A percentile compares a stretch with the other conserved stretches of the same genome.
phyloP scores from a whole-genome alignment of 2,797 vertebrate genomes.

The Taenioides sp. region DNA sequence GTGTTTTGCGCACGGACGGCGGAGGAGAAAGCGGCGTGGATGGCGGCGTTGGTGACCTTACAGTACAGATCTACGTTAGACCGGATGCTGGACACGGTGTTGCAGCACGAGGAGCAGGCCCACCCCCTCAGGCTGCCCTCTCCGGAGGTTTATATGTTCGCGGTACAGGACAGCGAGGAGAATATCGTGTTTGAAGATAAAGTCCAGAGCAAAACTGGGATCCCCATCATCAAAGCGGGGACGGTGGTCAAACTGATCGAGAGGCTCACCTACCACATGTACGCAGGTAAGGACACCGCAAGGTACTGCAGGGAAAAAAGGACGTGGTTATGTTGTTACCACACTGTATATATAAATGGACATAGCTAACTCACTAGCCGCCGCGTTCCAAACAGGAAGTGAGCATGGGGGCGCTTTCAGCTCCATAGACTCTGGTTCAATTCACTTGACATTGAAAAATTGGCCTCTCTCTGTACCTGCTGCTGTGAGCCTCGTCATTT shows the following conservation, averaged over 20 bases:
- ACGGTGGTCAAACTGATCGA: conserved; percentile 97
- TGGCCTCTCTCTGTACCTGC: too few species aligned
- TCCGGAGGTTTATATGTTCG: conserved; percentile 87
- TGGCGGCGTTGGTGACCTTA: conserved; percentile 93
- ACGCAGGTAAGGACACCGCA: conserved; percentile 84
- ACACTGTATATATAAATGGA: too few species aligned
- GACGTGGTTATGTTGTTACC: too few species aligned
- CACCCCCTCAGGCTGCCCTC: conserved; percentile 90
- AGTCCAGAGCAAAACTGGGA: conserved; percentile 91
- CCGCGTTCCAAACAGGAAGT: too few species aligned
- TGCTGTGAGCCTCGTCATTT: too few species aligned
- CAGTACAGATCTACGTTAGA: conserved; percentile 95
- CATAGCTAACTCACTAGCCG: too few species aligned
- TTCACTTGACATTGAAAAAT: too few species aligned
- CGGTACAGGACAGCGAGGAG: conserved; percentile 92
- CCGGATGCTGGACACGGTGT: conserved; percentile 91
- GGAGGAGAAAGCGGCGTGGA: conserved; percentile 94
- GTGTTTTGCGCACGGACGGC: conserved; percentile 88
- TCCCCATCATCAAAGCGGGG: conserved; percentile 95
- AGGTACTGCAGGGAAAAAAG: too few species aligned
- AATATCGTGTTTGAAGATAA: conserved; percentile 97
- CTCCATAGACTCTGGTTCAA: too few species aligned
- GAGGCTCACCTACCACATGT: conserved; percentile 98
- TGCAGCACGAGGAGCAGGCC: conserved; percentile 89
- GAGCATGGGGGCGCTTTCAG: too few species aligned